phyloP scores from a whole-genome alignment of 2,113 vertebrate species.

The Pituophis catenifer region DNA sequence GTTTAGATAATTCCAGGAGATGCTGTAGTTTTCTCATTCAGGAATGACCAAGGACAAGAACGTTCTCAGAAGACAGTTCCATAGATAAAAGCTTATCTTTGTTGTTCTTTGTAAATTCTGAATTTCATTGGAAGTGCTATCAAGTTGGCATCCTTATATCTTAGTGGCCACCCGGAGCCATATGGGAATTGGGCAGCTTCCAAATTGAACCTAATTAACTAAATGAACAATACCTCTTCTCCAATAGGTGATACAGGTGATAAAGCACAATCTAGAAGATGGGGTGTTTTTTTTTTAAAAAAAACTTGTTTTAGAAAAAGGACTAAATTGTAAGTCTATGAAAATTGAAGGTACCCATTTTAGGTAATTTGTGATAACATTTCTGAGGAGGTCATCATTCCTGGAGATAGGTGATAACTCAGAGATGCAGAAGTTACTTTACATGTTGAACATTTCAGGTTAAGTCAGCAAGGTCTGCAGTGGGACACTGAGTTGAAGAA shows the following conservation, averaged over 20 bases:
- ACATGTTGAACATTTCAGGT: too few relatives aligned
- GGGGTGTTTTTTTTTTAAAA: too few relatives aligned
- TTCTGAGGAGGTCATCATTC: too few relatives aligned
- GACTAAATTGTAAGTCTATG: too few relatives aligned
- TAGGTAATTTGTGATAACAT: too few relatives aligned
- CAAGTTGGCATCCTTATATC: not conserved
- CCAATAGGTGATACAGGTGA: not conserved
- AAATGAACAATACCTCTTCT: not conserved
- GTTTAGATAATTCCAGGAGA: not conserved
- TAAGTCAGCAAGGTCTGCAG: too few relatives aligned
- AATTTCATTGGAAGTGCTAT: not conserved
- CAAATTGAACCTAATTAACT: not conserved
- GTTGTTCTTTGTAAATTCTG: not conserved
- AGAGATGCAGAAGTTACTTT: too few relatives aligned
- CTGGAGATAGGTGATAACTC: too few relatives aligned
- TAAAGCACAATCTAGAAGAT: not conserved
- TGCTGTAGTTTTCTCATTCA: not conserved
- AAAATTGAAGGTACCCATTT: too few relatives aligned
- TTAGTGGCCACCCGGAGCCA: not conserved
- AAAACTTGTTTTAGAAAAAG: too few relatives aligned
- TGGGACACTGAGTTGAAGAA: too few relatives aligned
- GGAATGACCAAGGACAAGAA: not conserved
- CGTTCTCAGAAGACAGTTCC: not conserved
- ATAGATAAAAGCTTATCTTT: not conserved
- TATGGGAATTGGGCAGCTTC: not conserved